Base-by-base conservation (phyloP, 2,113 vertebrate species). In the Thymallus thymallus region DNA sequence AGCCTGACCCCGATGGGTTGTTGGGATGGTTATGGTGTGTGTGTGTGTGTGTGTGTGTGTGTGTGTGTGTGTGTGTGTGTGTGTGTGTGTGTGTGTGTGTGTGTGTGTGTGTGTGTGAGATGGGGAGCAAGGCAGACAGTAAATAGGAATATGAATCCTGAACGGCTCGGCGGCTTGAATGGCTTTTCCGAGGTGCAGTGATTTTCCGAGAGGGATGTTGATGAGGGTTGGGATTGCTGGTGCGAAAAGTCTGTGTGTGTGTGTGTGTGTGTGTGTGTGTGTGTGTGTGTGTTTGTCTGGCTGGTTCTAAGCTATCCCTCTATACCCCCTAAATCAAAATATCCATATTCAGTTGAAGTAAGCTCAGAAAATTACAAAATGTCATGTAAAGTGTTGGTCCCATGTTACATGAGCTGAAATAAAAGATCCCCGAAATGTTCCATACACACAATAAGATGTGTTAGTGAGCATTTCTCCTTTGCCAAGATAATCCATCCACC, bases 111-210 rank as follows among this genome's bases (percentile, higher is more conserved):
- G 65, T 9, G 4, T 35, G 65, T 6, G 65, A n/a, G 41, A 30
- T 14, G 46, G 70, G 68, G 79, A 73, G 73, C 78, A 64, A 82
- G 77, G 82, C 79, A 89, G 88, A 90, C 86, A 91, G 89, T 89
- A 92, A 91, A 91, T 90, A 90, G 91, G 89, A 92, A 89, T 90
- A 89, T 92, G 89, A 92, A 89, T 90, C 90, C 78, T 92, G 89
- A 90, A 90, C 85, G 84, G 68, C 90, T 92, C 85, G 83, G 86
- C 78, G 84, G 86, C 83, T 89, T 87, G 86, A 89, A 89, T 86
- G 82, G 88, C 88, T 90, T 91, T 90, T 90, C 84, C 84, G 85
- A 88, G 83, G 83, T 18, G 79, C 80, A 80, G 88, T 90, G 85
- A 92, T 92, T 92, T 93, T 90, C 88, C 78, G 82, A 91, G 89